phyloP scores from a whole-genome alignment of 2,113 vertebrate genomes.

The Sitta europaea region DNA sequence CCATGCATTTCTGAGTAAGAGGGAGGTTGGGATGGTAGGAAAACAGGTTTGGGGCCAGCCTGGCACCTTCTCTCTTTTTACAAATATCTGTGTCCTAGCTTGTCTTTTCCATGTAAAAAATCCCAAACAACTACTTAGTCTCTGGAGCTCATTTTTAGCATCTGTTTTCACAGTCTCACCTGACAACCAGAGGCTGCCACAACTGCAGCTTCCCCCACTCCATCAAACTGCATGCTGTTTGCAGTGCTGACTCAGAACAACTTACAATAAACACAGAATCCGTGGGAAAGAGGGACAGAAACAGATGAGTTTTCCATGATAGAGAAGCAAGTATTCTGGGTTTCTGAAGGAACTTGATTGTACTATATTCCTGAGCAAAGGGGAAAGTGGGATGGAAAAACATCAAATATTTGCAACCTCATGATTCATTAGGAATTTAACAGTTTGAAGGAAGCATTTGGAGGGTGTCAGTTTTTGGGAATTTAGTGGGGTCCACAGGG shows the following conservation, averaged over 20 bases:
- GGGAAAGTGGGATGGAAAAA: not conserved
- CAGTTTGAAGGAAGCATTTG: not conserved
- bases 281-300: not conserved
- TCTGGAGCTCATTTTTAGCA: not conserved
- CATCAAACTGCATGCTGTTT: not conserved
- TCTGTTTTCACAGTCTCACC: not conserved
- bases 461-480: not conserved
- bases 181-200: slow-evolving; percentile 22
- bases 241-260: not conserved
- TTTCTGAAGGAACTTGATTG: not conserved
- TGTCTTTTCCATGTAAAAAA: not conserved
- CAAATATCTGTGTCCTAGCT: not conserved
- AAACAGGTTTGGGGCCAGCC: not conserved
- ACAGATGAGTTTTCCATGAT: not conserved
- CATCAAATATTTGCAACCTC: not conserved
- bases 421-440: not conserved
- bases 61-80: not conserved
- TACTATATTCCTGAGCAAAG: not conserved
- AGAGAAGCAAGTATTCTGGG: not conserved
- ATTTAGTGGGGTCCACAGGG: accelerated
- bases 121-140: not conserved
- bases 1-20: not conserved
- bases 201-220: slow-evolving; percentile 10
- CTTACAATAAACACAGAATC: slow-evolving; percentile 6
- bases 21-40: not conserved